Evolutionary conservation across 2,888 invertebrate genomes (phyloP), one percentile per base, ranked within the genome.

Genomic region (Ormia ochracea): DNA sequence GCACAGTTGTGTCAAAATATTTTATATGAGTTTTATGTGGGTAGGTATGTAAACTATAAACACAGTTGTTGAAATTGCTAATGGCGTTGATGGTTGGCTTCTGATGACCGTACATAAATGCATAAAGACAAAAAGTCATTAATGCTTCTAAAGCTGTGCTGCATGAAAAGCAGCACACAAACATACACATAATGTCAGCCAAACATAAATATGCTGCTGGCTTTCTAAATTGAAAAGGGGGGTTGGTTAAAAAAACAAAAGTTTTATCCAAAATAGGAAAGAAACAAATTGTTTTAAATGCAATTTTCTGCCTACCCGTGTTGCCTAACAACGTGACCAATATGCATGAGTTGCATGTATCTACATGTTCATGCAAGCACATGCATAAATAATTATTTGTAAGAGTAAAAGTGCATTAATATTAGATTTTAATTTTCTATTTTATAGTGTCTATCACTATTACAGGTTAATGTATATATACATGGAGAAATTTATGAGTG

Each of bases 111-210:
- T n/a, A n/a, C n/a, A 59, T 50, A 63, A 52, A 66, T 65, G 70
- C 59, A 65, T 70, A 59, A 66, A 79, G 58, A 65, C 70, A 75
- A 70, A 69, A 69, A 76, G 63, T 69, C 56, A 76, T 63, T 76
- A 74, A 63, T 56, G 48, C 69, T 63, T 59, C 23, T 50, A 61
- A 41, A 48, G 48, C n/a, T 56, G 36, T 45, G 19, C 19, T 70
- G 66, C 66, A 59, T 26, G 17, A 43, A 36, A 12, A 43, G 6
- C 17, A 26, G 45, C 38, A 33, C 12, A 56, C 38, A 23, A 4
- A 23, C 10, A 65, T 54, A n/a, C n/a, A n/a, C n/a, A n/a, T n/a
- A n/a, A n/a, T 36, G 0, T 14, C n/a, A 28, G 17, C 36, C 9
- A 66, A 23, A 23, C 9, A 19, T 59, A 19, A 26, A 31, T 3